phyloP scores from a whole-genome alignment of 2,797 vertebrate species.

The Antennarius maculatus region DNA sequence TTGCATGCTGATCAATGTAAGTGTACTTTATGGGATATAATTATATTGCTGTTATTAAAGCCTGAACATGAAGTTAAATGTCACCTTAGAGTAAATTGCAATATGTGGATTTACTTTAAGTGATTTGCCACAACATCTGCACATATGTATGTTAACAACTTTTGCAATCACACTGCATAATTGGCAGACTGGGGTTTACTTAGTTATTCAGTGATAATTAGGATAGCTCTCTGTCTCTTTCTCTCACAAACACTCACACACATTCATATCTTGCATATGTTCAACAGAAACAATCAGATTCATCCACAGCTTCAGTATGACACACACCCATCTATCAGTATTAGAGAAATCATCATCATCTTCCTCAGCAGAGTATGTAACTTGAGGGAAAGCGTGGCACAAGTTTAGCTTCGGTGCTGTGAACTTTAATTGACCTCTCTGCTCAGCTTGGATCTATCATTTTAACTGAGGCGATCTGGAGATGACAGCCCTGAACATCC shows the following conservation, averaged over 20 bases:
- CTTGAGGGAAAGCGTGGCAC: slow-evolving; percentile 26
- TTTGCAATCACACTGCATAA: slow-evolving; percentile 73
- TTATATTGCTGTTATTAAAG: slow-evolving; percentile 26
- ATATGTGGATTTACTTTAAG: slow-evolving; percentile 34
- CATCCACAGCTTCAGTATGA: slow-evolving; percentile 20
- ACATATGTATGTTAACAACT: slow-evolving; percentile 65
- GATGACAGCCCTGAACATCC: slow-evolving; percentile 55
- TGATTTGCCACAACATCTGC: slow-evolving; percentile 66
- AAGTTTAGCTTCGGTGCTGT: slow-evolving; percentile 32
- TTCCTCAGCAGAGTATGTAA: slow-evolving; percentile 28
- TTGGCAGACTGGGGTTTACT: slow-evolving; percentile 59
- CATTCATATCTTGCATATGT: slow-evolving; percentile 32
- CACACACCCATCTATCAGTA: background rate
- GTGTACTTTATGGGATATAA: slow-evolving; percentile 14
- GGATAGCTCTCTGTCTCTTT: slow-evolving; percentile 34
- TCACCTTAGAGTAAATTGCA: slow-evolving; percentile 42
- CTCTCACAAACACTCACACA: slow-evolving; percentile 23
- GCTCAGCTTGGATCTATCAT: slow-evolving; percentile 65
- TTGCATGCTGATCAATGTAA: slow-evolving; percentile 26
- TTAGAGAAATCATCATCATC: slow-evolving; percentile 22
- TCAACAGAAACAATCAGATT: slow-evolving; percentile 24
- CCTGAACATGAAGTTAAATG: slow-evolving; percentile 21
- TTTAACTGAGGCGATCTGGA: slow-evolving; percentile 60
- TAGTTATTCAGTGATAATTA: slow-evolving; percentile 78
- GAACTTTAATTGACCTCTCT: slow-evolving; percentile 67